phyloP scores from a whole-genome alignment of 2,888 invertebrate genomes.

The Xanthostigma xanthostigma region DNA sequence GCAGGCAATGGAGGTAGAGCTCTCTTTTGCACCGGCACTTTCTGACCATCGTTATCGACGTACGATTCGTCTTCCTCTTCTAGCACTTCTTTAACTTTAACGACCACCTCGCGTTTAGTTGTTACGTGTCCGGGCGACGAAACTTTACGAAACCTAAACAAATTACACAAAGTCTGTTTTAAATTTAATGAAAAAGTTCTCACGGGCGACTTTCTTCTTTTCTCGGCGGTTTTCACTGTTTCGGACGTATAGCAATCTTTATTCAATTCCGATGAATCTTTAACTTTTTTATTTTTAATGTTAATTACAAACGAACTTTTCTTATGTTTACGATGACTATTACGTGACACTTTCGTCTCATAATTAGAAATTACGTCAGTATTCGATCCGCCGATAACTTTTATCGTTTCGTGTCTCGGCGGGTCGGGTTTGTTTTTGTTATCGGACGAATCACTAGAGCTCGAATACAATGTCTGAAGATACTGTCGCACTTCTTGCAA shows the following conservation, averaged over 20 bases:
- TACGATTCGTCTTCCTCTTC: slow-evolving; percentile 12
- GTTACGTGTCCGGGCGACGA: slow-evolving; percentile 34
- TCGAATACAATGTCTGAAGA: slow-evolving; percentile 66
- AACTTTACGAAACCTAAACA: slow-evolving; percentile 55
- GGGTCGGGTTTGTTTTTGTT: slow-evolving; percentile 28
- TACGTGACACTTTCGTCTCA: slow-evolving; percentile 28
- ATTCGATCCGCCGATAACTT: slow-evolving; percentile 19
- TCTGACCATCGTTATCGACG: slow-evolving; percentile 27
- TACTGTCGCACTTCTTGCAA: slow-evolving; percentile 72
- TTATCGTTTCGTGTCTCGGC: slow-evolving; percentile 12
- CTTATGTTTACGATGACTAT: slow-evolving; percentile 32
- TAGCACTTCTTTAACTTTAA: slow-evolving; percentile 7
- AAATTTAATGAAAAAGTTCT: slow-evolving; percentile 56
- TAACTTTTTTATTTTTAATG: slow-evolving; percentile 43
- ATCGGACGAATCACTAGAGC: slow-evolving; percentile 51
- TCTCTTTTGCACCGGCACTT: slow-evolving; percentile 43
- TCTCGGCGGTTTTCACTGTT: slow-evolving; percentile 25
- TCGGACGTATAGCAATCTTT: slow-evolving; percentile 15
- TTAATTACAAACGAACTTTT: slow-evolving; percentile 43
- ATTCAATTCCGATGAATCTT: slow-evolving; percentile 26
- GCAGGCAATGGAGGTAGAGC: slow-evolving; percentile 51
- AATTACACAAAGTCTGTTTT: slow-evolving; percentile 73
- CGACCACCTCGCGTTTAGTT: slow-evolving; percentile 14
- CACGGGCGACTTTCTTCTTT: slow-evolving; percentile 47
- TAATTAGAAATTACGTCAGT: slow-evolving; percentile 17